These are phyloP conservation scores for Plodia interpunctella DNA, from an alignment of 1,140 invertebrate species.

Conservation along the genomic window DNA sequence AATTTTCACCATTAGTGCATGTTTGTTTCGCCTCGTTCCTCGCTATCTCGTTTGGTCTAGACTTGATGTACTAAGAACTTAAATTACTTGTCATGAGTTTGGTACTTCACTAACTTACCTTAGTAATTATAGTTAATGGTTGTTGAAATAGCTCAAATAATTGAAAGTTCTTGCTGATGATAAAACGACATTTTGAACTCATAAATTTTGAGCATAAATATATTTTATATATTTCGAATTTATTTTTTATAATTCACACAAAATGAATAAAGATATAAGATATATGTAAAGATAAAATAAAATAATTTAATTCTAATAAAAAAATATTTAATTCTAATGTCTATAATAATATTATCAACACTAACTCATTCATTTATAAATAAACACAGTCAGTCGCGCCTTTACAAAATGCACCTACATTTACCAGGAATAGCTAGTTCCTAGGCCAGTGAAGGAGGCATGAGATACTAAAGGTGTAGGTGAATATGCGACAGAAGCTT, in stretches of 20 bases:
- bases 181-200: no score
- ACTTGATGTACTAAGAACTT: background rate
- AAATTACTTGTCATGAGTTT: background rate
- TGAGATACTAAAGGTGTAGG: constrained; percentile 37
- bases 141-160: background rate
- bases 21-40: background rate
- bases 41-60: background rate
- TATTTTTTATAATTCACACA: no score
- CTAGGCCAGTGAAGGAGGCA: constrained; percentile 34
- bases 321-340: background rate
- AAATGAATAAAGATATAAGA: no score
- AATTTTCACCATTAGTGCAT: no score
- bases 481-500: constrained; percentile 30
- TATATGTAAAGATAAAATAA: no score
- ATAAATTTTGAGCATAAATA: no score
- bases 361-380: constrained; percentile 21
- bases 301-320: no score
- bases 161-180: background rate
- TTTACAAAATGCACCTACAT: constrained; percentile 21
- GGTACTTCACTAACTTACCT: background rate
- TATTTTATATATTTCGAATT: no score
- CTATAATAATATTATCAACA: background rate
- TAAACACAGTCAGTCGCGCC: constrained; percentile 38
- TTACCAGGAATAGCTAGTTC: constrained; percentile 42
- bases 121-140: background rate